Conservation (phyloP, 2,113 vertebrate species). For the Equus przewalskii region DNA sequence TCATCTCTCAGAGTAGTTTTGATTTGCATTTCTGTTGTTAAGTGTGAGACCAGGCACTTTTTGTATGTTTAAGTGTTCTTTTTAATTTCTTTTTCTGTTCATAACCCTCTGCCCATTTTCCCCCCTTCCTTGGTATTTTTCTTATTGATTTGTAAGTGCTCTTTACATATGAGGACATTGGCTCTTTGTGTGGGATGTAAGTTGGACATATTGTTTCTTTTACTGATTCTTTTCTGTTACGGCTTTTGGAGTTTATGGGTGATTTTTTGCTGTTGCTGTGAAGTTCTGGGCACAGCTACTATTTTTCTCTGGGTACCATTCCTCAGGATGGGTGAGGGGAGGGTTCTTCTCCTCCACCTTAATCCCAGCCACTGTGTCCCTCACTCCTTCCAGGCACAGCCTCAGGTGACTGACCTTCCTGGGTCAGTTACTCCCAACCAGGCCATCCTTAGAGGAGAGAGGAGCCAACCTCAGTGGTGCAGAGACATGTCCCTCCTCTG, state of each 20-base stretch:
- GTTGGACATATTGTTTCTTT: background rate
- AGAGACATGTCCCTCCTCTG: background rate
- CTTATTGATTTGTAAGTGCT: conserved; percentile 63
- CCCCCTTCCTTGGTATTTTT: background rate
- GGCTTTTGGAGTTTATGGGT: background rate
- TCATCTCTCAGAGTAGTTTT: background rate
- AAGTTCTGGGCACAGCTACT: background rate
- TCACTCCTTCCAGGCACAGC: background rate
- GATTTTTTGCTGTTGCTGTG: background rate
- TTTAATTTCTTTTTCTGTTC: background rate
- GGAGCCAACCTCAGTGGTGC: accelerated
- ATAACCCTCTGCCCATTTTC: background rate
- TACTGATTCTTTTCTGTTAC: too few relatives aligned
- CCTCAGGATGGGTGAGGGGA: background rate
- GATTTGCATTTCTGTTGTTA: background rate
- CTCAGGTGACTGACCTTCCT: background rate
- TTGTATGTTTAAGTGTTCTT: background rate
- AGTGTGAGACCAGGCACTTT: background rate
- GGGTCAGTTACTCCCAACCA: background rate
- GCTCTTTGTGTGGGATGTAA: background rate
- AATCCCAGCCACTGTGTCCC: background rate
- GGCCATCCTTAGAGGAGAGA: background rate
- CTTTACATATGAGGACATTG: conserved; percentile 52
- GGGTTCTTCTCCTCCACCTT: background rate
- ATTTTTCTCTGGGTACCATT: background rate